Evolutionary conservation across 2,113 vertebrate species (phyloP), one percentile per base, ranked within the genome.

Genomic region (Limnothrissa miodon): DNA sequence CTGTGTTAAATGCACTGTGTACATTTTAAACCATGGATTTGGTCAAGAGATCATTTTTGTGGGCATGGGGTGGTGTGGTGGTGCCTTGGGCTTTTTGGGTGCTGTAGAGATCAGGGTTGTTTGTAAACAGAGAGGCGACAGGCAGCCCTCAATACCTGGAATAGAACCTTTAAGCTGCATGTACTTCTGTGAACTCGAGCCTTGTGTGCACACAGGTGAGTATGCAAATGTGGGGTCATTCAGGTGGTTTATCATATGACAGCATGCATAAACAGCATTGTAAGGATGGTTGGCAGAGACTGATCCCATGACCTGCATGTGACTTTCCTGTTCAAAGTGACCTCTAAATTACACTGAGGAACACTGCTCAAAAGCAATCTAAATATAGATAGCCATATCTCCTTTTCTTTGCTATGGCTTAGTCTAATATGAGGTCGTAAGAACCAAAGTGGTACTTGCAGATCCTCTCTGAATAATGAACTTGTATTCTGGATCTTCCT

Each of bases 241-340:
- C 23, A 62, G 59, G 59, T 29, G 25, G 8, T 29, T 29, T 62
- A 29, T 56, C 59, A 62, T 62, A n/a, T 62, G 59, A 62, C 13
- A 8, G 59, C 8, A 62, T 62, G 59, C 13, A 29, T 29, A 62
- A 62, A 62, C 7, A 29, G 59, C 25, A 11, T 25, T 74, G 33
- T 70, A 36, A 33, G 25, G 11, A 13, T 70, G 29, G 29, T 70
- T 29, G 10, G n/a, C 59, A 8, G n/a, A 39, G 8, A 36, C 17
- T 33, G n/a, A 33, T 80, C 29, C 44, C 44, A 45, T 33, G 79
- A 80, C 46, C 29, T 80, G 39, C 45, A 39, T 33, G 83, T 84
- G 39, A 80, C 53, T 42, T 42, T 15, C 36, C 21, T 33, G 42
- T 23, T 25, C 23, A 29, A 78, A 10, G 13, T 44, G 25, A 13